Percentiles rank a stretch among this genome's conserved stretches.
Conservation (phyloP, 2,888 invertebrate species). For the Drosophila prolongata region DNA sequence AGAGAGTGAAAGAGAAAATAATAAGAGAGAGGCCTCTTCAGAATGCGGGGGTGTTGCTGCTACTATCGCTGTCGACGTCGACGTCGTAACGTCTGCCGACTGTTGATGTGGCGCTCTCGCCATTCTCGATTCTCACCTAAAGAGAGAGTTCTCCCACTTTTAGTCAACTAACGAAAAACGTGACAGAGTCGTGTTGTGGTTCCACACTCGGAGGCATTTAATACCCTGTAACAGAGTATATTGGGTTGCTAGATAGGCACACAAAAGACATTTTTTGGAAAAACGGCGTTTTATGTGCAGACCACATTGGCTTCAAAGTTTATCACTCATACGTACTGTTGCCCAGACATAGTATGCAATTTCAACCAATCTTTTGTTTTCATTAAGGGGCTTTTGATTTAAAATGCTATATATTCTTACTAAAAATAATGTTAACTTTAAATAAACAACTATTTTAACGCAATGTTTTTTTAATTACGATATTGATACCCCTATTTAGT, state of each 20-base stretch:
- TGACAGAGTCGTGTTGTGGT: constrained; percentile 71
- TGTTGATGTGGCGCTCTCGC: constrained; percentile 17
- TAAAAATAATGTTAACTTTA: too few relatives aligned
- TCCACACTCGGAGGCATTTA: constrained; percentile 44
- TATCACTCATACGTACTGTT: too few relatives aligned
- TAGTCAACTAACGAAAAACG: constrained; percentile 64
- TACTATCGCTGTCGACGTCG: constrained; percentile 24
- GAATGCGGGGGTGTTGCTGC: constrained; percentile 43
- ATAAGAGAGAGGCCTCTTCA: constrained; percentile 11
- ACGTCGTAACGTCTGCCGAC: constrained; percentile 47
- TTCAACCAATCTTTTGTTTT: too few relatives aligned
- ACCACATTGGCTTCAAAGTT: too few relatives aligned
- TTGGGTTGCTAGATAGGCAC: not conserved
- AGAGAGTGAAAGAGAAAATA: constrained; percentile 3
- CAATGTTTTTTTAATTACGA: too few relatives aligned
- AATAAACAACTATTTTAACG: too few relatives aligned
- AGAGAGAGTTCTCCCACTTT: constrained; percentile 22
- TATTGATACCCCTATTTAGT: too few relatives aligned
- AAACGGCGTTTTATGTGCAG: too few relatives aligned
- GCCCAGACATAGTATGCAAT: too few relatives aligned
- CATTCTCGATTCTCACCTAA: constrained; percentile 2
- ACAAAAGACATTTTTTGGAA: not conserved
- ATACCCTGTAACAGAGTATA: constrained; percentile 3
- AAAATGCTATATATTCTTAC: too few relatives aligned
- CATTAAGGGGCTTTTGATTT: too few relatives aligned